phyloP scores from a whole-genome alignment of 2,888 invertebrate genomes.

The Dryobota labecula region DNA sequence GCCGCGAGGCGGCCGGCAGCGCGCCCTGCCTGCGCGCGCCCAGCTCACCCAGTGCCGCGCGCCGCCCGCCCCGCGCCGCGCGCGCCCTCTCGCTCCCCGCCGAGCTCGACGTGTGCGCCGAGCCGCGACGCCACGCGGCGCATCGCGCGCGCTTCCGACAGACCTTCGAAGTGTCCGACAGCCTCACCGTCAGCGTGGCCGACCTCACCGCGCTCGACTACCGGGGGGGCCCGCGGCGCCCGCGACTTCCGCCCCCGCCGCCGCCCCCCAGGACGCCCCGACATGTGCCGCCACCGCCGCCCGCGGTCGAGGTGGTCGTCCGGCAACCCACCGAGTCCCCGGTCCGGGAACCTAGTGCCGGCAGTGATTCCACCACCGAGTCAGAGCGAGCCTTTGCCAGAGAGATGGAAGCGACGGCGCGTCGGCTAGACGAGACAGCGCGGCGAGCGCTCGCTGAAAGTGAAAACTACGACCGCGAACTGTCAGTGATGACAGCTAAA shows the following conservation, averaged over 20 bases:
- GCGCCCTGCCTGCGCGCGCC: constrained; percentile 82
- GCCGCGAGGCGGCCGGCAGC: constrained; percentile 80
- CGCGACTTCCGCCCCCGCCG: constrained; percentile 84
- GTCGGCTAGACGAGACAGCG: constrained; percentile 84
- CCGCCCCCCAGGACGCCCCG: constrained; percentile 73
- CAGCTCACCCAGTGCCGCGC: constrained; percentile 79
- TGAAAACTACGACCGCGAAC: constrained; percentile 89
- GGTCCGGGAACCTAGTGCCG: constrained; percentile 85
- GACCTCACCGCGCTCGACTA: constrained; percentile 91
- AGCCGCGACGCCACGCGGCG: constrained; percentile 77
- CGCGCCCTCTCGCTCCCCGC: constrained; percentile 91
- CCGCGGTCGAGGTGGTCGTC: constrained; percentile 72
- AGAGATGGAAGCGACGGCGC: constrained; percentile 88
- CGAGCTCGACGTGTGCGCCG: constrained; percentile 92
- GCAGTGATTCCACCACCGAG: constrained; percentile 87
- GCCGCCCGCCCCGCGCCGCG: constrained; percentile 81
- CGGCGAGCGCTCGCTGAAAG: constrained; percentile 87
- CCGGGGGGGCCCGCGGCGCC: constrained; percentile 83
- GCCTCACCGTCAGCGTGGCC: constrained; percentile 91
- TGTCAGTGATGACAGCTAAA: constrained; percentile 90
- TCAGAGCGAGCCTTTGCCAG: constrained; percentile 85
- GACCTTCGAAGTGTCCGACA: constrained; percentile 85
- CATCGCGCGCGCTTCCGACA: constrained; percentile 87
- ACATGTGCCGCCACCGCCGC: constrained; percentile 75
- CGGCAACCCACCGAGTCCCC: constrained; percentile 75